Base-by-base conservation (phyloP, 1,140 invertebrate species). In the Epicauta chinensis region DNA sequence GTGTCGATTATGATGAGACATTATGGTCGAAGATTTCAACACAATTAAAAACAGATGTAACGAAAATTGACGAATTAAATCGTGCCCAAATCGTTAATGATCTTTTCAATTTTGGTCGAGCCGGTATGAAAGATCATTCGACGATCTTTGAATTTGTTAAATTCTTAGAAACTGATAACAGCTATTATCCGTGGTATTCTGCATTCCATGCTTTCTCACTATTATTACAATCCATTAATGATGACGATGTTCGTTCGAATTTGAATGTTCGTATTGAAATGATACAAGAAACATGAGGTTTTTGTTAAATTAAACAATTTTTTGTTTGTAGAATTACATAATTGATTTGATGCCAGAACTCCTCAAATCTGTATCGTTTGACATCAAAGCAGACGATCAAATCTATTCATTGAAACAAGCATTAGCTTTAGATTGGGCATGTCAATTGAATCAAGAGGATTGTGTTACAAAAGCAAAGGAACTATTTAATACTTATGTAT, bases 51-150 rank as follows among this genome's bases (percentile, higher is more conserved):
- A 31, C 5, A 13, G 16, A 35, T 14, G n/a, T 3, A 5, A 7
- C 30, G 3, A 16, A n/a, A 15, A 17, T 35, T 23, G 77, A 83
- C 57, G 77, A 77, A 41, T 65, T 84, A 0, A 93, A 89, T 68
- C 77, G 89, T 62, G 88, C 86, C 0, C 86, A 89, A 67, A 74
- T 92, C 9, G 75, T 91, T 3, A 87, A 92, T 59, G 91, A 93
- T 70, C 74, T 85, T 2, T 73, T 90, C 30, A 82, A 82, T 62
- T 71, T 80, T 55, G 68, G 77, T 1, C 68, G 77, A 35, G 69
- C 75, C 51, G 66, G 63, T 9, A 46, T 61, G 3, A 69, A 78
- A 2, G 57, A 59, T 5, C 76, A 79, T 15, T 52, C 60, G 0
- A 67, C 74, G 12, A 77, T 78, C 0, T 68, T 87, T 6, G 68